phyloP scores from a whole-genome alignment of 2,113 vertebrate genomes.

The Neodon shergylaensis region DNA sequence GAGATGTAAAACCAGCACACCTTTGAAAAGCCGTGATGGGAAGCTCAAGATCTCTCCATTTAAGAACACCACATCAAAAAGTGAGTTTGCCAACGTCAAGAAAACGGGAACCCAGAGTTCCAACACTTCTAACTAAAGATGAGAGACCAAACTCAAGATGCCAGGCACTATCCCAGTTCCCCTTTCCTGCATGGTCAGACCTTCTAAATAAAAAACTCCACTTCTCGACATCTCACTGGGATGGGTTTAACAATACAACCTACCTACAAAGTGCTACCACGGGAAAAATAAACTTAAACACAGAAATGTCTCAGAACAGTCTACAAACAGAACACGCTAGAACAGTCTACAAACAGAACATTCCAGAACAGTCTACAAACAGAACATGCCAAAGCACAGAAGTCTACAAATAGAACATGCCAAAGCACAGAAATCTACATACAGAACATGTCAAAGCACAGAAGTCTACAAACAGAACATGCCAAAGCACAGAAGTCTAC shows the following conservation, averaged over 20 bases:
- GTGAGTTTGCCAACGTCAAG: too few relatives aligned
- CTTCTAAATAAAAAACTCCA: background rate
- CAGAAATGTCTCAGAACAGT: accelerated
- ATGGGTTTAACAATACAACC: background rate
- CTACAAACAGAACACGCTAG: background rate
- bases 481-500: background rate
- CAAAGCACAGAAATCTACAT: too few relatives aligned
- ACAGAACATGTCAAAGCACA: background rate
- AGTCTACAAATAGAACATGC: too few relatives aligned
- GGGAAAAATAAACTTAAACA: background rate
- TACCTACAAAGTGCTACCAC: background rate
- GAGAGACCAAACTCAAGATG: background rate
- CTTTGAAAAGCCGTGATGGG: accelerated
- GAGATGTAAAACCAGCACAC: background rate
- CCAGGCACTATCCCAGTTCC: background rate
- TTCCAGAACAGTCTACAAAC: too few relatives aligned
- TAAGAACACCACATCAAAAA: too few relatives aligned
- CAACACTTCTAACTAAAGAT: background rate
- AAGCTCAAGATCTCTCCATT: background rate
- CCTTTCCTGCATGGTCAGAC: background rate
- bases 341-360: background rate
- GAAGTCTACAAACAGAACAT: background rate
- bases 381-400: too few relatives aligned
- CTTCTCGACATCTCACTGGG: background rate
- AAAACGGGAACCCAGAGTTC: background rate